Conservation (phyloP, 2,888 invertebrate species). For the Stenichneumon culpator region DNA sequence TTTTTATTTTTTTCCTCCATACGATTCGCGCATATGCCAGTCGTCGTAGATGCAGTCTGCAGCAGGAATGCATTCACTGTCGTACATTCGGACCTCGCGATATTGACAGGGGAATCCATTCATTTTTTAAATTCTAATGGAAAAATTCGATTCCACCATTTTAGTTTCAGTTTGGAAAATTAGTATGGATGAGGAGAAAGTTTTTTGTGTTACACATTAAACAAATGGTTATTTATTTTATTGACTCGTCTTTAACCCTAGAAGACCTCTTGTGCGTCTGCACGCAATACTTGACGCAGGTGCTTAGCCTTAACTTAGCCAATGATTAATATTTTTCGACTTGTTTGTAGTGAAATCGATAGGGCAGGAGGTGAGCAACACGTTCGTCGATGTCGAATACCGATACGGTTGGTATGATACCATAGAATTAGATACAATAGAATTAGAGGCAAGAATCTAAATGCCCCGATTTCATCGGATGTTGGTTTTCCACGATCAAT, state of each 20-base stretch:
- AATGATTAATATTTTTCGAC: neutral
- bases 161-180: neutral
- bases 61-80: constrained; percentile 48
- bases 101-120: constrained; percentile 64
- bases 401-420: neutral
- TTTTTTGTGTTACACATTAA: neutral
- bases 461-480: neutral
- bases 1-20: constrained; percentile 30
- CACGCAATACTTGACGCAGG: neutral
- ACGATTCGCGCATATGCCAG: constrained; percentile 21
- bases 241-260: neutral
- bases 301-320: neutral
- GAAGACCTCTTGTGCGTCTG: neutral
- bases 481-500: neutral
- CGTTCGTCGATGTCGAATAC: neutral
- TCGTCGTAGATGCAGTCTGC: constrained; percentile 44
- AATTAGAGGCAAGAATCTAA: neutral
- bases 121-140: constrained; percentile 45
- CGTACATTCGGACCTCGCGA: constrained; percentile 45
- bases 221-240: neutral
- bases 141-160: constrained; percentile 14
- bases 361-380: neutral
- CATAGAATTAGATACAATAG: no score
- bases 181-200: neutral
- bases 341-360: neutral